These are phyloP conservation scores for Pygoscelis adeliae DNA, from an alignment of 2,113 vertebrate species.

Conservation along the genomic window DNA sequence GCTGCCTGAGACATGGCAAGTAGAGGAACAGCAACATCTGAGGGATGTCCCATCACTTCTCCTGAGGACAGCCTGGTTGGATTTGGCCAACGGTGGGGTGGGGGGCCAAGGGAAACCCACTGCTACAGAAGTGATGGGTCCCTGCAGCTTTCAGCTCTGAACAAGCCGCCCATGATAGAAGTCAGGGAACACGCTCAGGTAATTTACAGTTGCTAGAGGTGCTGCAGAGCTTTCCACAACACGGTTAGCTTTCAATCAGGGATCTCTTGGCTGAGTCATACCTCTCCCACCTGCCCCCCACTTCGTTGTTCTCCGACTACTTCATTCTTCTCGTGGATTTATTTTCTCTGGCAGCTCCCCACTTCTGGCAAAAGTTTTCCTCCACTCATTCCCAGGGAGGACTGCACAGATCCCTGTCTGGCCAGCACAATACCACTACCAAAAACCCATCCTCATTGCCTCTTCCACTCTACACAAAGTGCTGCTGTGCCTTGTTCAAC, in stretches of 20 bases:
- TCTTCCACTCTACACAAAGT: background rate
- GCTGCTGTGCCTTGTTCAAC: background rate
- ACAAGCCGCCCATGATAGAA: background rate
- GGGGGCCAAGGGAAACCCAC: background rate
- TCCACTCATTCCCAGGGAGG: rapidly evolving
- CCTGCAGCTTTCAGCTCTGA: background rate
- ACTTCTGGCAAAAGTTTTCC: background rate
- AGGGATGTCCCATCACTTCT: background rate
- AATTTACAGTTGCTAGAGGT: background rate
- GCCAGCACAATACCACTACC: background rate
- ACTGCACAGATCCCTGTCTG: background rate
- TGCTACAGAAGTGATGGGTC: background rate
- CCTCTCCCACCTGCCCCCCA: background rate
- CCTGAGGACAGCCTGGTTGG: background rate
- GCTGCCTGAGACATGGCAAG: background rate
- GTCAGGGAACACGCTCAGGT: rapidly evolving
- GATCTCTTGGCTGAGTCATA: background rate
- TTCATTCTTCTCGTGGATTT: background rate
- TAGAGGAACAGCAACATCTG: background rate
- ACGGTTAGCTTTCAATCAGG: background rate
- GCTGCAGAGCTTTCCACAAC: background rate
- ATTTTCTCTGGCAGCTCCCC: background rate
- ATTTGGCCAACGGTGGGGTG: background rate
- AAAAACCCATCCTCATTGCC: background rate
- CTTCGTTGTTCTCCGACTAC: background rate